phyloP scores from a whole-genome alignment of 92 coral and sea anemone genomes.

The Palythoa caribaeorum region DNA sequence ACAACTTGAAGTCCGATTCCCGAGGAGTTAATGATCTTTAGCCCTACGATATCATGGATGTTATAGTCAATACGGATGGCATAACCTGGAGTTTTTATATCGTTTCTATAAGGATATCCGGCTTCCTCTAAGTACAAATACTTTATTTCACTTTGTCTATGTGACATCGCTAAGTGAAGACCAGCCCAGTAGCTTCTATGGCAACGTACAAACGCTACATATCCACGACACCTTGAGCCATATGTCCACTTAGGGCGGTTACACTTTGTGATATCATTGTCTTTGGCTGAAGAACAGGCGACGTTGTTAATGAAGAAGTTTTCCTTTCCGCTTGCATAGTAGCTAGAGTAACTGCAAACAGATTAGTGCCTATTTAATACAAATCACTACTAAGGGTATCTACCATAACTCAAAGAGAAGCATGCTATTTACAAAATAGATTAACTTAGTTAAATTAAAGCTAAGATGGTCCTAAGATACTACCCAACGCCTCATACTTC shows the following conservation, averaged over 20 bases:
- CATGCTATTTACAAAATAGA: too few species aligned
- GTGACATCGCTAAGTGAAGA: constrained; percentile 63
- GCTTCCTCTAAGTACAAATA: constrained; percentile 68
- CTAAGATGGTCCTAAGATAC: too few species aligned
- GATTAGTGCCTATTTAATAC: too few species aligned
- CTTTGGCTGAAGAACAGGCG: constrained; percentile 42
- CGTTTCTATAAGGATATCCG: constrained; percentile 70
- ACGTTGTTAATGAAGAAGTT: constrained; percentile 53
- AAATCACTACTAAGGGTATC: too few species aligned
- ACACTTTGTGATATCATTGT: constrained; percentile 63
- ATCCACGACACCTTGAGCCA: constrained; percentile 48
- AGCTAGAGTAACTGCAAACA: constrained; percentile 13
- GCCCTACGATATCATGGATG: constrained; percentile 58
- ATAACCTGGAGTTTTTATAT: constrained; percentile 56
- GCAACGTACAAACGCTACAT: constrained; percentile 46
- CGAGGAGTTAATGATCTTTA: constrained; percentile 52
- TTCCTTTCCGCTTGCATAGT: constrained; percentile 26
- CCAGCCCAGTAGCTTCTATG: constrained; percentile 71
- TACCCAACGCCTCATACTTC: too few species aligned
- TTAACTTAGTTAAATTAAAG: too few species aligned
- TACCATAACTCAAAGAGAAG: too few species aligned
- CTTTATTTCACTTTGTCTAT: constrained; percentile 50
- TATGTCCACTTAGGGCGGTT: constrained; percentile 54
- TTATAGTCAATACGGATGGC: constrained; percentile 64
- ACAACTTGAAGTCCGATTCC: constrained; percentile 62